Conservation (phyloP, 2,888 invertebrate genomes). For the Mimachlamys varia region DNA sequence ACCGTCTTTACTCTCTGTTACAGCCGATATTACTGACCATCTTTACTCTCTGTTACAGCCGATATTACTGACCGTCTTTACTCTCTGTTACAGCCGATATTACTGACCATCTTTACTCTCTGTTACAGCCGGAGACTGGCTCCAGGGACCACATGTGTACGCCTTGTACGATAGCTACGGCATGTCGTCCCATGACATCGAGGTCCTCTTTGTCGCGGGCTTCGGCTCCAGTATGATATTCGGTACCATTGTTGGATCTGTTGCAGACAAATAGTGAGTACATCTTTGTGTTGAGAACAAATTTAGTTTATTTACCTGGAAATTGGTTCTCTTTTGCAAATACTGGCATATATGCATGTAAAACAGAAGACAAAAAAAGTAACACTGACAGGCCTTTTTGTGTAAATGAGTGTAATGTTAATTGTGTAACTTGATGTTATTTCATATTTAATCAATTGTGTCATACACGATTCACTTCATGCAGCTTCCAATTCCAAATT, state of each 20-base stretch:
- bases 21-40: too few species aligned
- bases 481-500: too few species aligned
- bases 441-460: too few species aligned
- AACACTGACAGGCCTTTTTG: too few species aligned
- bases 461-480: too few species aligned
- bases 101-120: background rate
- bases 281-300: background rate
- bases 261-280: conserved; percentile 83
- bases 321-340: too few species aligned
- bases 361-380: too few species aligned
- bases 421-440: too few species aligned
- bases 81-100: conserved; percentile 79
- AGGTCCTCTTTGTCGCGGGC: conserved; percentile 83
- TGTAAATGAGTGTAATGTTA: too few species aligned
- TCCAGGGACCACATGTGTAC: conserved; percentile 84
- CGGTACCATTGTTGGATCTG: conserved; percentile 83
- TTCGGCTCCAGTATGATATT: conserved; percentile 83
- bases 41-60: conserved; percentile 76
- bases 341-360: too few species aligned
- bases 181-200: conserved; percentile 82
- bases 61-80: too few species aligned
- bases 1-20: conserved; percentile 59
- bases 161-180: conserved; percentile 83
- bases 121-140: conserved; percentile 83
- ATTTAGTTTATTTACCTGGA: background rate